A percentile compares a stretch with the other conserved stretches of the same genome.
Evolutionary conservation across 2,888 invertebrate genomes (phyloP).

Genomic region (Harmothoe impar): DNA sequence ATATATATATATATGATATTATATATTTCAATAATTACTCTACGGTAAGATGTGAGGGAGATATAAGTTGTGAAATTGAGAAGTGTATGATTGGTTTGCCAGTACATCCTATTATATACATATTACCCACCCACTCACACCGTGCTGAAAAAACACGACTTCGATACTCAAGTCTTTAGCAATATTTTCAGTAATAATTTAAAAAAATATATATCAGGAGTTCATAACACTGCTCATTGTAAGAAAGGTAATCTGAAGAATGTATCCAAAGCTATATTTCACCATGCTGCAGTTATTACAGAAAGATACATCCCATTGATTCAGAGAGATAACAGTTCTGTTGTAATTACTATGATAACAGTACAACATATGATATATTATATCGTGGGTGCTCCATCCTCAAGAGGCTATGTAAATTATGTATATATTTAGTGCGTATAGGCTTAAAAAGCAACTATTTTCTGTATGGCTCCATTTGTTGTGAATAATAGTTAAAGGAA

Average conservation of each 20-base stretch:
- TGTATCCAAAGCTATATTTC: constrained; percentile 36
- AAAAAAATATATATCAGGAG: background rate
- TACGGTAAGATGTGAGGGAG: background rate
- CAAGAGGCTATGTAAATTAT: constrained; percentile 32
- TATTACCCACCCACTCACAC: background rate
- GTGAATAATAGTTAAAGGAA: constrained; percentile 21
- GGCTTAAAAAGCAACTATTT: constrained; percentile 60
- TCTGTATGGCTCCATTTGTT: constrained; percentile 49
- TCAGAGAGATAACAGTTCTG: background rate
- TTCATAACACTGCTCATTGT: constrained; percentile 18
- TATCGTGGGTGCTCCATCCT: constrained; percentile 7
- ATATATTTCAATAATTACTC: constrained; percentile 38
- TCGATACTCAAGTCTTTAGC: constrained; percentile 38
- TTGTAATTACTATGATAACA: background rate
- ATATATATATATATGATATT: constrained; percentile 35
- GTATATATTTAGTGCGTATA: constrained; percentile 32
- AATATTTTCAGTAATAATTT: constrained; percentile 17
- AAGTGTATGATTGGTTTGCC: background rate
- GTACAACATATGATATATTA: background rate
- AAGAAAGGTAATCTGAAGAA: background rate
- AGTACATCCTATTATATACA: background rate
- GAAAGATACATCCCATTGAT: background rate
- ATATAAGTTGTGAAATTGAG: background rate
- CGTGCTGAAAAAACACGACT: background rate
- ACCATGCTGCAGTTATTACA: background rate